Base-by-base conservation (phyloP, 2,797 vertebrate genomes). In the Tokudaia muenninki region DNA sequence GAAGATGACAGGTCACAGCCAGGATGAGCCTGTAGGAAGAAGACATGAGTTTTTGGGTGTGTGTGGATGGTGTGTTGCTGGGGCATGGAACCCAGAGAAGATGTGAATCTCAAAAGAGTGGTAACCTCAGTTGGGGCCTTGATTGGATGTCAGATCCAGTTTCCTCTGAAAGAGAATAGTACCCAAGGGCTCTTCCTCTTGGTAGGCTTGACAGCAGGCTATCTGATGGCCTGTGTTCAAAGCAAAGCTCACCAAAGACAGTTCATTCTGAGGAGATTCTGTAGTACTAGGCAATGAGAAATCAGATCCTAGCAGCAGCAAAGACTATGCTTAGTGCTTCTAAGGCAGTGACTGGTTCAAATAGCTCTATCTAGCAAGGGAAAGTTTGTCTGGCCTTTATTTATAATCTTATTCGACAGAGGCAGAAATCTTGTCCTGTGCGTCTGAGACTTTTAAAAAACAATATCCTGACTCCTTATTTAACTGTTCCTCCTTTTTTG, bases 171-270 rank as follows among this genome's bases (percentile, higher is more conserved):
- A 82, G 29, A 52, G 95, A 83, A 87, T 37, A 50, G 34, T 87
- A 80, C 83, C 9, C 65, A 12, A 55, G 31, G n/a, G 21, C 10
- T 59, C 6, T 87, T 95, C 6, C 34, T 75, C 34, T 67, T 87
- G 74, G 59, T n/a, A 83, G 63, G 0, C 75, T 79, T 92, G 80
- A 65, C 50, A 92, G 80, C 31, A 92, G 37, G 24, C 17, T 90
- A 21, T 91, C 72, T 83, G 52, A 70, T 81, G 3, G 37, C 92
- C 90, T 96, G 87, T 29, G 52, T 77, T 34, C 37, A 67, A 88
- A 74, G 63, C 83, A 86, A 41, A 80, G 44, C 59, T 84, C 24
- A 34, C 55, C 26, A 29, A 44, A 89, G 41, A 26, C n/a, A 87
- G 37, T 34, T 87, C 31, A 6, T 94, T 26, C 70, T 29, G 11